Conservation (phyloP, 2,113 vertebrate genomes). For the Pollachius pollachius region DNA sequence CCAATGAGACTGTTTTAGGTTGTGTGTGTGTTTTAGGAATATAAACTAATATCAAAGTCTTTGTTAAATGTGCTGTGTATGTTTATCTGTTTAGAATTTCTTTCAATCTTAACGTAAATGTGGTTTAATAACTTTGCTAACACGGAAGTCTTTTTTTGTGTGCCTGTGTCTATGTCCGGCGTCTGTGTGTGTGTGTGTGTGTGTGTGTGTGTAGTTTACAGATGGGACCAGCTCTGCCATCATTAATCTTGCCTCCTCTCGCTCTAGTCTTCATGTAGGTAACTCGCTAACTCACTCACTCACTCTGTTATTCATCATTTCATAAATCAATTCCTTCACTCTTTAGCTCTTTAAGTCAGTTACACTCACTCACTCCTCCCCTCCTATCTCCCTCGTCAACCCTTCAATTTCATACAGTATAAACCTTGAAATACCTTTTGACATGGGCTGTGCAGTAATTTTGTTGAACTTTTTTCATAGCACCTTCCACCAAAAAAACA, state of each 20-base stretch:
- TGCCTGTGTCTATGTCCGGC: neutral
- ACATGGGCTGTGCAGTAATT: no score
- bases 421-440: no score
- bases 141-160: neutral
- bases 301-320: constrained; percentile 15
- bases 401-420: no score
- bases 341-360: neutral
- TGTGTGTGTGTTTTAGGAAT: no score
- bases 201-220: constrained; percentile 49
- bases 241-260: constrained; percentile 85
- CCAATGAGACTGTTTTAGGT: no score
- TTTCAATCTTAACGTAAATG: no score
- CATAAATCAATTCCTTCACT: neutral
- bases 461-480: no score
- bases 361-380: neutral
- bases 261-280: constrained; percentile 88
- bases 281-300: constrained; percentile 53
- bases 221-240: constrained; percentile 83
- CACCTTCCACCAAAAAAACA: no score
- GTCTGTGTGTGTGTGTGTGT: constrained; percentile 1
- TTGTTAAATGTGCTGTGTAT: no score
- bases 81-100: no score
- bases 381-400: no score
- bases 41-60: no score
- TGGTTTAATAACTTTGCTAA: neutral